Evolutionary conservation across 2,113 vertebrate species (phyloP), one percentile per base, ranked within the genome.

Genomic region (Perccottus glenii): DNA sequence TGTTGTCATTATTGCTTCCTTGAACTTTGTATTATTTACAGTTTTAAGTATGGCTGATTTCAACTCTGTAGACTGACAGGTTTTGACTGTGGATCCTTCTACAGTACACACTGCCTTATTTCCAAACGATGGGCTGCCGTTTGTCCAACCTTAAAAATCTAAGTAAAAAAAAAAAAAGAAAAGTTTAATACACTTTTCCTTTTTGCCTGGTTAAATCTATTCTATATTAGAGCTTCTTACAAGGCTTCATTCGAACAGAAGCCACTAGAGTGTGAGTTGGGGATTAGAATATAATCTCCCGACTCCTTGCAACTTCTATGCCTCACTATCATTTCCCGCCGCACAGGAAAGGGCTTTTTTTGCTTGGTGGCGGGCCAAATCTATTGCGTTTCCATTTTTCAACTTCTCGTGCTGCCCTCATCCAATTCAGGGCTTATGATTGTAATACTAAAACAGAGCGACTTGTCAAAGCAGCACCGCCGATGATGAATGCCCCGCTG

Each of bases 361-460:
- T 35, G 15, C 38, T 58, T 87, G 85, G 75, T 81, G 76, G 74
- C 0, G 38, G 75, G 77, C 78, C 86, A 89, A 83, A 84, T 89
- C 81, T 67, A 83, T 67, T 68, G 86, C 48, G 56, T 81, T 87
- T 87, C 81, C 86, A 85, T 90, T 85, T 83, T 77, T 82, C 82
- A 81, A 61, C 82, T 70, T 76, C 85, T 82, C 67, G 62, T 15
- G 71, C 80, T 72, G 80, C 85, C 84, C 78, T 87, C 84, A 87
- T 87, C 87, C 87, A 86, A 82, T 86, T 75, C 83, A 71, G 60
- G 77, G 78, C 70, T 88, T 87, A 85, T 87, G 89, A 88, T 87
- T 87, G 87, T 87, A 88, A 87, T 84, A 86, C 83, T 89, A 86
- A 88, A 88, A 86, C 80, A 88, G 75, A 88, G 82, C 67, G 64